Evolutionary conservation across 2,888 invertebrate genomes (phyloP).

Genomic region (Coenonympha glycerion): DNA sequence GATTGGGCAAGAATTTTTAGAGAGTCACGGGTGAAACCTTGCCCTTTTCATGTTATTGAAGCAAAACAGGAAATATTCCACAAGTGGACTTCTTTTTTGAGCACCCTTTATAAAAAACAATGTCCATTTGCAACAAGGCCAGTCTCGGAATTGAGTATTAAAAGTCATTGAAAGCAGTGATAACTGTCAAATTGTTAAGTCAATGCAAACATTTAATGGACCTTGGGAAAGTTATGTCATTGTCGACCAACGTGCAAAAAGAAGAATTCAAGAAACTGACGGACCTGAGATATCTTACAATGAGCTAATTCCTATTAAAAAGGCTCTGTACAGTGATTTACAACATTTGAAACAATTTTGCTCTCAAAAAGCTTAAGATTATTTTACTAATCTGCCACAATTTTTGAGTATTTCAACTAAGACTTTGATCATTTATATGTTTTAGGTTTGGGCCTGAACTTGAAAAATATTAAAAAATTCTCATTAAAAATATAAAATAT

Average conservation of each 20-base stretch:
- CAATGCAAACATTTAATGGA: background rate
- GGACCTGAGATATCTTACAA: background rate
- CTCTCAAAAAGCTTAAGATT: background rate
- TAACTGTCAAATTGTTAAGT: background rate
- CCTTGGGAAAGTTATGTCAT: background rate
- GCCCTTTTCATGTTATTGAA: conserved; percentile 11
- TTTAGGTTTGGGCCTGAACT: background rate
- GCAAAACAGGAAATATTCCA: background rate
- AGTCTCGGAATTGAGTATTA: background rate
- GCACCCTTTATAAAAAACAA: background rate
- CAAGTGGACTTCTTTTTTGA: background rate
- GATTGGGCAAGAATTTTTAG: background rate
- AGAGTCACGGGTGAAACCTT: conserved; percentile 1
- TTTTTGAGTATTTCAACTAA: too few species aligned
- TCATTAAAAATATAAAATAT: background rate
- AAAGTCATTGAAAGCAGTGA: background rate
- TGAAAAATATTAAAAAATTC: background rate
- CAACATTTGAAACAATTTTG: background rate
- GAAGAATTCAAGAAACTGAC: background rate
- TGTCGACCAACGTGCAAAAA: background rate
- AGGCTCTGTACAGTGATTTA: background rate
- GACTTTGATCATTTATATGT: background rate
- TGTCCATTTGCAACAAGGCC: background rate
- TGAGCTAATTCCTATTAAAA: background rate
- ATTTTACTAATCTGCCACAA: background rate